Evolutionary conservation across 2,113 vertebrate genomes (phyloP).

Genomic region (Serinus canaria): DNA sequence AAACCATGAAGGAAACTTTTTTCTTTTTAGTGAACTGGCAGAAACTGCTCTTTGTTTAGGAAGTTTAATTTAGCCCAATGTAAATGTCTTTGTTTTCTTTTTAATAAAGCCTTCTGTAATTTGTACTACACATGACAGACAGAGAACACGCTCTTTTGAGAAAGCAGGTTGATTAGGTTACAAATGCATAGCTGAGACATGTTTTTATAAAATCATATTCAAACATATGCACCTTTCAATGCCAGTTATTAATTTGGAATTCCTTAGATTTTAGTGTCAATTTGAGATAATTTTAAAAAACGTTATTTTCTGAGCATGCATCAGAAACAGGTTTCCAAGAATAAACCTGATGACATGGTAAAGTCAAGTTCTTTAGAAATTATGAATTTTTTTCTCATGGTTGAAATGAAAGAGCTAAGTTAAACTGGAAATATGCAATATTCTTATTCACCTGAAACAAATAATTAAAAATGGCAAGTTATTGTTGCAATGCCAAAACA

Average conservation of each 20-base stretch:
- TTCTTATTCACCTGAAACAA: neutral
- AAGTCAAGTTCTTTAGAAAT: neutral
- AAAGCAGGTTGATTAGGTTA: neutral
- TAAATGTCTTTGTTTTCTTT: neutral
- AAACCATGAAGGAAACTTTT: neutral
- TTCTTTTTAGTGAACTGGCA: neutral
- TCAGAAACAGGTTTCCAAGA: neutral
- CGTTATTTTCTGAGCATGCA: neutral
- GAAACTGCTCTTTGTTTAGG: neutral
- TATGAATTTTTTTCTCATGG: neutral
- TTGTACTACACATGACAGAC: accelerated
- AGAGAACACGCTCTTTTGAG: neutral
- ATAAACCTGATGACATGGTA: neutral
- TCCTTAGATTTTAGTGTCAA: neutral
- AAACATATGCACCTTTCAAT: neutral
- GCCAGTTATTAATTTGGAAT: neutral
- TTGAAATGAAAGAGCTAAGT: neutral
- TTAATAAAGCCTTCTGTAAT: neutral
- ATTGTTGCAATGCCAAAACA: neutral
- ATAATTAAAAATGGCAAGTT: neutral
- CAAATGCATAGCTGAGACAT: neutral
- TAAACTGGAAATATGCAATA: neutral
- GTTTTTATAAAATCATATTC: neutral
- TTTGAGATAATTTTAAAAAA: neutral
- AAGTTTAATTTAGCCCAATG: neutral